phyloP scores from a whole-genome alignment of 1,140 invertebrate species.

The Cydia amplana region DNA sequence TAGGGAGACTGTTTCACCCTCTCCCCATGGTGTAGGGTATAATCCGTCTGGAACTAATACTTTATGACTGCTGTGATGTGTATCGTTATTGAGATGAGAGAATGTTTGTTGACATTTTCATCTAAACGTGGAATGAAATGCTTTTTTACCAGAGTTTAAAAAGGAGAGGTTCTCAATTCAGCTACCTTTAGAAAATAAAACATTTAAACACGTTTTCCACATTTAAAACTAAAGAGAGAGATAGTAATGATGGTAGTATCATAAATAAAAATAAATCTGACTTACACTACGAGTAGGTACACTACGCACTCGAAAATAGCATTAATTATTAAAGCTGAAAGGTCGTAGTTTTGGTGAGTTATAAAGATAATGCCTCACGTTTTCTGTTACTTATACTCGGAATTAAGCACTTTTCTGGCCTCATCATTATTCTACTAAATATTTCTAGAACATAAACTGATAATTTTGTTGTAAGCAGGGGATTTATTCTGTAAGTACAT shows the following conservation, averaged over 20 bases:
- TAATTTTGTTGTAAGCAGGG: not conserved
- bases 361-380: too few species aligned
- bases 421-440: slow-evolving; percentile 3
- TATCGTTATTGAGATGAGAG: slow-evolving; percentile 5
- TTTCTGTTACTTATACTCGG: not conserved
- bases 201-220: too few species aligned
- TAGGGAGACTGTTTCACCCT: slow-evolving; percentile 46
- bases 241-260: too few species aligned
- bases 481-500: too few species aligned
- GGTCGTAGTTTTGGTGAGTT: too few species aligned
- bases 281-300: too few species aligned
- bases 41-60: slow-evolving; percentile 72
- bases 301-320: too few species aligned
- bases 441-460: not conserved
- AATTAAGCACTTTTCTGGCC: not conserved
- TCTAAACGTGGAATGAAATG: not conserved
- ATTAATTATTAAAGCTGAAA: too few species aligned
- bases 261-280: too few species aligned
- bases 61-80: slow-evolving; percentile 58
- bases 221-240: too few species aligned
- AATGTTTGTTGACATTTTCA: not conserved
- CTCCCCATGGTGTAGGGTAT: slow-evolving; percentile 49
- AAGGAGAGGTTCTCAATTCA: too few species aligned
- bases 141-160: not conserved
- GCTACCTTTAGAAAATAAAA: too few species aligned